phyloP scores from a whole-genome alignment of 2,113 vertebrate species.

The Aix galericulata region DNA sequence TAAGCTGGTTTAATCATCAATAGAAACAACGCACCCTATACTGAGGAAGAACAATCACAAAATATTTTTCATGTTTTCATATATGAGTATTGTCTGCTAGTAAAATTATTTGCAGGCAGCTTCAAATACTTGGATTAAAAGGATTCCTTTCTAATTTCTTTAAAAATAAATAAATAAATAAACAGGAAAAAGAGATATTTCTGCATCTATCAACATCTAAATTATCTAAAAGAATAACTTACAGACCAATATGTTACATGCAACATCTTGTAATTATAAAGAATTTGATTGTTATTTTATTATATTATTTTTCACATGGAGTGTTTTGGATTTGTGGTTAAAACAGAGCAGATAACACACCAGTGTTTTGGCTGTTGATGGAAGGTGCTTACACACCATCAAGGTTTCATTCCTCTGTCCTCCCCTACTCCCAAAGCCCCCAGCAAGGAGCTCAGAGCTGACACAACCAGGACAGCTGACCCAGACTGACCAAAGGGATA shows the following conservation, averaged over 20 bases:
- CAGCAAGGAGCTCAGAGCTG: background rate
- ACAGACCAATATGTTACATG: background rate
- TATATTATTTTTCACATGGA: background rate
- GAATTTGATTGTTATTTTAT: background rate
- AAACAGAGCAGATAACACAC: background rate
- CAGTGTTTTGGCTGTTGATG: background rate
- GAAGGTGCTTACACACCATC: background rate
- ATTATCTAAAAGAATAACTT: background rate
- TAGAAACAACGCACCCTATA: background rate
- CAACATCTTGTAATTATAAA: background rate
- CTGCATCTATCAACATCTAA: background rate
- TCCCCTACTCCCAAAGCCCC: background rate
- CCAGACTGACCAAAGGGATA: background rate
- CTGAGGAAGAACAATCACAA: background rate
- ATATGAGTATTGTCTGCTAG: background rate
- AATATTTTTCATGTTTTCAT: background rate
- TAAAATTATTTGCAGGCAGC: background rate
- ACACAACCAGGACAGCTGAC: background rate
- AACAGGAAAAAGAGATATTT: no score
- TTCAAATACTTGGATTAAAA: background rate
- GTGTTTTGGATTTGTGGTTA: background rate
- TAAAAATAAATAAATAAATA: background rate
- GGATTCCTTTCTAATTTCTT: background rate
- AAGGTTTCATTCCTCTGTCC: background rate
- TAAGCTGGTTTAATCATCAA: background rate